Evolutionary conservation across 2,888 invertebrate species (phyloP), one percentile per base, ranked within the genome.

Genomic region (Drosophila paramelanica): DNA sequence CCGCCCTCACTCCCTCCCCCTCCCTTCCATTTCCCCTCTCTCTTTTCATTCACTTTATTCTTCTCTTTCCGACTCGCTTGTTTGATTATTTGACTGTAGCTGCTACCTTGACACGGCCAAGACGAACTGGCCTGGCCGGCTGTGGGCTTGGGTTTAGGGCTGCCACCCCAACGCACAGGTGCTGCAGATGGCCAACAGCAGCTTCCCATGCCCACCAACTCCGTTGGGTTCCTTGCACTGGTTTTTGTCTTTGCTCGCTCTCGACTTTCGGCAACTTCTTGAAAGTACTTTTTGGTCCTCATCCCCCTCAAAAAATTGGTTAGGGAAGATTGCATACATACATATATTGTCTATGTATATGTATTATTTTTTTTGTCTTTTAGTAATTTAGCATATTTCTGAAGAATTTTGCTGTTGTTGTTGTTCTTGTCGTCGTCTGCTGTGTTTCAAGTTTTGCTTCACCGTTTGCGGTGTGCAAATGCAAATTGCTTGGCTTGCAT

Each of bases 331-430:
- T 38, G 31, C 31, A 45, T 27, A 36, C 11, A 33, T 20, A 36
- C 20, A 36, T 39, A 46, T 7, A 45, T 27, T 43, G 20, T 51
- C 33, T 55, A 20, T 52, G 17, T 72, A 36, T 41, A 45, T 43
- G 36, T 42, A 56, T 52, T 67, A 50, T 62, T 73, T 76, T 76
- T 72, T 78, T 87, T 81, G 72, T 88, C 83, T 88, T 82, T 88
- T 77, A 66, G 86, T 82, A 82, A 89, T 85, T 89, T 89, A 85
- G 88, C 88, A 89, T 89, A 85, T 88, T 88, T 88, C 69, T 85
- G 70, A 69, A 88, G 75, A 72, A 86, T 74, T 81, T 88, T 73
- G 77, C 61, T 71, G 38, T 11, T 31, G 47, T 23, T 33, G 33
- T 47, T 55, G 43, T 38, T 58, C 43, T 27, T 23, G 39, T 62